Conservation (phyloP, 2,888 invertebrate genomes). For the Pediacus dermestoides region DNA sequence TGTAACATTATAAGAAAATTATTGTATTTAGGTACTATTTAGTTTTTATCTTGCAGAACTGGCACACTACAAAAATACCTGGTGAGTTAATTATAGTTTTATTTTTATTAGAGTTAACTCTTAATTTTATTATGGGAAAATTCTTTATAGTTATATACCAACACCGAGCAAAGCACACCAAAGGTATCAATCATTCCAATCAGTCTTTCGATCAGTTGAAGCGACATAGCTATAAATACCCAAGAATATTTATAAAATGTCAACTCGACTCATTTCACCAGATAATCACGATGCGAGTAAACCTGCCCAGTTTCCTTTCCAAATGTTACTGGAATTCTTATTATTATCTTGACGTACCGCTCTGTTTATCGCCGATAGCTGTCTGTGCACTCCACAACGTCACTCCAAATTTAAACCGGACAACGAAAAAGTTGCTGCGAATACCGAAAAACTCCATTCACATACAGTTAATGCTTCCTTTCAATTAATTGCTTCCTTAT, state of each 20-base stretch:
- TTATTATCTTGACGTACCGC: conserved; percentile 20
- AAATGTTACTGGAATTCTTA: conserved; percentile 21
- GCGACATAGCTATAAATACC: conserved; percentile 4
- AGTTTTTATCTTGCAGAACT: too few species aligned
- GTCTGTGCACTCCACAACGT: conserved; percentile 14
- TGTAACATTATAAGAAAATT: too few species aligned
- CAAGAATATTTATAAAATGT: conserved; percentile 28
- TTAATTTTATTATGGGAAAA: too few species aligned
- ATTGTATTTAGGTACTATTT: too few species aligned
- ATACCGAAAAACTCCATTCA: conserved; percentile 12
- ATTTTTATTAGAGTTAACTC: too few species aligned
- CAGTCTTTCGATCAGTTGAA: conserved; percentile 15
- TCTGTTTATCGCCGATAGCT: conserved; percentile 18
- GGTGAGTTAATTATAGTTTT: too few species aligned
- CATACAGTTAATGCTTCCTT: conserved; percentile 7
- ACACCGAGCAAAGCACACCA: too few species aligned
- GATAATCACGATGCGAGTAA: conserved; percentile 22
- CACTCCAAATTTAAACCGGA: conserved; percentile 16
- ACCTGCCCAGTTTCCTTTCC: conserved; percentile 25
- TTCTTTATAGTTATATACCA: too few species aligned
- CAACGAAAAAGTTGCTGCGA: conserved; percentile 14
- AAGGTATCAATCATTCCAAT: conserved; percentile 19
- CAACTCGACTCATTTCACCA: conserved; percentile 25
- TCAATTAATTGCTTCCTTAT: conserved; percentile 9
- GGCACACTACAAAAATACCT: too few species aligned